phyloP scores from a whole-genome alignment of 2,797 vertebrate species.

The Sphenodon punctatus region DNA sequence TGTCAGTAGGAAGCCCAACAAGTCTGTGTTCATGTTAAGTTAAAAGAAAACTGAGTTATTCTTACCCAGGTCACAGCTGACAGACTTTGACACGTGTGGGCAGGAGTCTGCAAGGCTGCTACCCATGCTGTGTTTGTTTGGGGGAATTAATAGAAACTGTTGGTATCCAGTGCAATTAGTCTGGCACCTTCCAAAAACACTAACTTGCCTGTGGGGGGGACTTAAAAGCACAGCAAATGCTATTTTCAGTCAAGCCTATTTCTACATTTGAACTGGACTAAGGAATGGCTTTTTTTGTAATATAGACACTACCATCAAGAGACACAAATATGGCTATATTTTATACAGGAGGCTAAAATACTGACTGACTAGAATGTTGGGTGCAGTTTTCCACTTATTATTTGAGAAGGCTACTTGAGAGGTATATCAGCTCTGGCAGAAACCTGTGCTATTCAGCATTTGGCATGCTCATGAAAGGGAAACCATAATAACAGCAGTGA shows the following conservation, averaged over 20 bases:
- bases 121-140: background rate
- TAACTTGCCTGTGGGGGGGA: background rate
- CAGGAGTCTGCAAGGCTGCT: background rate
- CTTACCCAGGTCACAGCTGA: background rate
- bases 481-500: constrained; percentile 12
- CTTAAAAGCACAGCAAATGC: background rate
- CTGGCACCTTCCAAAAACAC: background rate
- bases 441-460: constrained; percentile 6
- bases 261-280: background rate
- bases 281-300: background rate
- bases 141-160: fast-evolving
- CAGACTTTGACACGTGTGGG: background rate
- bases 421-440: background rate
- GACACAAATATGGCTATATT: background rate
- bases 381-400: background rate
- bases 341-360: background rate
- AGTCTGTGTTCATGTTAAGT: fast-evolving
- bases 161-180: fast-evolving
- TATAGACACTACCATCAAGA: background rate
- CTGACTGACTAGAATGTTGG: background rate
- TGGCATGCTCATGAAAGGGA: background rate
- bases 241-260: background rate
- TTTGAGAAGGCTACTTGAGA: background rate
- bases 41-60: background rate
- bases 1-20: background rate